phyloP scores from a whole-genome alignment of 2,113 vertebrate species.

The Dryoscopus gambensis region DNA sequence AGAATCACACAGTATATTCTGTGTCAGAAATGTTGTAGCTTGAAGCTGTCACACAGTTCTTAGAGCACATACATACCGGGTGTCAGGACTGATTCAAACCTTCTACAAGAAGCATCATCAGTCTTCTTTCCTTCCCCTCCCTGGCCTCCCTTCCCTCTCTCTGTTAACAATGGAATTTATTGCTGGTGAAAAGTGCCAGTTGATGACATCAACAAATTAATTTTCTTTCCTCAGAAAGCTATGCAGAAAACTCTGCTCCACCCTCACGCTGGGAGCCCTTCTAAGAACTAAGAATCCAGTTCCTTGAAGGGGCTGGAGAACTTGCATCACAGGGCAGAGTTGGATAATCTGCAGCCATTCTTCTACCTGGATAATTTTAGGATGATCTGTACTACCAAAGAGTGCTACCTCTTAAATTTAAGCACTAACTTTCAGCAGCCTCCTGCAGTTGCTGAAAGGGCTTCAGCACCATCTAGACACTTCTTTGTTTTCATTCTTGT shows the following conservation, averaged over 20 bases:
- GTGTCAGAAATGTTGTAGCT: not conserved
- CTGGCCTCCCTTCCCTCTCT: not conserved
- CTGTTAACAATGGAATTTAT: not conserved
- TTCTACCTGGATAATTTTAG: not conserved
- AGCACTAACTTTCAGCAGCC: not conserved
- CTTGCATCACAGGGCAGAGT: not conserved
- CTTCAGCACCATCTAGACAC: not conserved
- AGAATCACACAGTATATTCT: not conserved
- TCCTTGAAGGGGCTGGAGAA: not conserved
- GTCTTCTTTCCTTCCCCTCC: not conserved
- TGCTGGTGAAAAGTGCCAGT: not conserved
- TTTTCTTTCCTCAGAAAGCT: constrained; percentile 5
- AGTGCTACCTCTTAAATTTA: not conserved
- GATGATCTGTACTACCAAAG: not conserved
- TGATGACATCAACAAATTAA: constrained; percentile 32
- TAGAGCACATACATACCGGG: fast-evolving
- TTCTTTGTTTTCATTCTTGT: not conserved
- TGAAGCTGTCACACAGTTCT: not conserved
- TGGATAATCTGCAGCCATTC: not conserved
- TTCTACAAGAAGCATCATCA: not conserved
- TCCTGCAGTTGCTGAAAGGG: not conserved
- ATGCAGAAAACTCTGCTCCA: not conserved
- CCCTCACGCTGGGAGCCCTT: not conserved
- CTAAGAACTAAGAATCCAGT: not conserved
- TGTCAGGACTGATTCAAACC: not conserved